A percentile compares a stretch with the other conserved stretches of the same genome.
phyloP scores from a whole-genome alignment of 2,113 vertebrate genomes.

The Oophaga pumilio region DNA sequence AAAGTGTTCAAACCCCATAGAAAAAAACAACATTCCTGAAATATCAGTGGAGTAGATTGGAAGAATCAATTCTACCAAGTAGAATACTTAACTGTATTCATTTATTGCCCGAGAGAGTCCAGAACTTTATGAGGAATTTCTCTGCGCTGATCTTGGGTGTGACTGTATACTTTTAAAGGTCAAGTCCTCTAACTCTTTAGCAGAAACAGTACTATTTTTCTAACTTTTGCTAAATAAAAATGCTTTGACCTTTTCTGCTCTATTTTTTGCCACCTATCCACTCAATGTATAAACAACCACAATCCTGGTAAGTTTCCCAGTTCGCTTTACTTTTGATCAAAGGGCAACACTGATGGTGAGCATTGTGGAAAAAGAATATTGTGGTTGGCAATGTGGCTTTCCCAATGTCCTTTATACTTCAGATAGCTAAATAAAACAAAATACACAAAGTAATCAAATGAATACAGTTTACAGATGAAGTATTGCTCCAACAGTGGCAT shows the following conservation, averaged over 20 bases:
- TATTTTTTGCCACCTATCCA: slow-evolving; percentile 35
- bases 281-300: slow-evolving; percentile 32
- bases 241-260: slow-evolving; percentile 40
- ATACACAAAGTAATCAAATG: not conserved
- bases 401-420: not conserved
- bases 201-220: slow-evolving; percentile 47
- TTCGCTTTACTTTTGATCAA: not conserved
- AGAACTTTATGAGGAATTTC: not conserved
- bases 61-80: not conserved
- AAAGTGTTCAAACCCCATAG: not conserved
- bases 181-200: not conserved
- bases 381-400: not conserved
- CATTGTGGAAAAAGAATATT: not conserved
- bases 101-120: not conserved
- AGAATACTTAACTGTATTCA: not conserved
- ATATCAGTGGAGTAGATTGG: not conserved
- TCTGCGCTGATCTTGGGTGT: not conserved
- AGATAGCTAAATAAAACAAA: not conserved
- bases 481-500: not conserved
- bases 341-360: not conserved
- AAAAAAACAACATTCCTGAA: not conserved
- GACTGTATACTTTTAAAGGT: slow-evolving; percentile 12
- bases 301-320: slow-evolving; percentile 32
- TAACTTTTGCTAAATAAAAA: slow-evolving; percentile 34
- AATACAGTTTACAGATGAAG: not conserved